A percentile compares a stretch with the other conserved stretches of the same genome.
Evolutionary conservation across 2,888 invertebrate genomes (phyloP).

Genomic region (Blera fallax): DNA sequence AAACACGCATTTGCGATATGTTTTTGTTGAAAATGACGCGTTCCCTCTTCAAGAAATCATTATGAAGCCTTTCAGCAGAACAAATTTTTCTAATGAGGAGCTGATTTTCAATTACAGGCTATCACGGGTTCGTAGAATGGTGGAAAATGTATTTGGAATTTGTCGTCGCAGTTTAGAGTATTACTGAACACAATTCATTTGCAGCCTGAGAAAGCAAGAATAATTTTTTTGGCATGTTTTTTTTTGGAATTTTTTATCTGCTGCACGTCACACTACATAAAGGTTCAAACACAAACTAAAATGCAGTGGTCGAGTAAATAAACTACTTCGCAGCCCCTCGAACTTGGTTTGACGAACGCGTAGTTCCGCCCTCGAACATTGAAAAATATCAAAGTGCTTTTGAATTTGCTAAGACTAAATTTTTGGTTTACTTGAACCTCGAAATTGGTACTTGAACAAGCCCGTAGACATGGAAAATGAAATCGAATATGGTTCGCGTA

Average conservation of each 20-base stretch:
- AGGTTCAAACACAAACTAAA: too few relatives aligned
- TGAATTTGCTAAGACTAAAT: too few relatives aligned
- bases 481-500: too few relatives aligned
- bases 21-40: conserved; percentile 11
- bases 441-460: too few relatives aligned
- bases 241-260: background rate
- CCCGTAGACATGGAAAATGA: too few relatives aligned
- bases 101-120: background rate
- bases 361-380: too few relatives aligned
- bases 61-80: conserved; percentile 6
- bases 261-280: too few relatives aligned
- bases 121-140: background rate
- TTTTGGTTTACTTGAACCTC: too few relatives aligned
- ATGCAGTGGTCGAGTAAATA: too few relatives aligned
- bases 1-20: background rate
- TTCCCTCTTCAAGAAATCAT: background rate
- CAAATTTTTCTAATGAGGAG: background rate
- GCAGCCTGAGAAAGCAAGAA: background rate
- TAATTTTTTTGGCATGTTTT: conserved; percentile 5
- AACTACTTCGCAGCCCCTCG: too few relatives aligned
- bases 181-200: background rate
- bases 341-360: too few relatives aligned
- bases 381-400: too few relatives aligned
- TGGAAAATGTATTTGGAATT: conserved; percentile 7
- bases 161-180: background rate